These are phyloP conservation scores for Matsumyia berberina DNA, from an alignment of 2,888 invertebrate genomes.

Conservation along the genomic window DNA sequence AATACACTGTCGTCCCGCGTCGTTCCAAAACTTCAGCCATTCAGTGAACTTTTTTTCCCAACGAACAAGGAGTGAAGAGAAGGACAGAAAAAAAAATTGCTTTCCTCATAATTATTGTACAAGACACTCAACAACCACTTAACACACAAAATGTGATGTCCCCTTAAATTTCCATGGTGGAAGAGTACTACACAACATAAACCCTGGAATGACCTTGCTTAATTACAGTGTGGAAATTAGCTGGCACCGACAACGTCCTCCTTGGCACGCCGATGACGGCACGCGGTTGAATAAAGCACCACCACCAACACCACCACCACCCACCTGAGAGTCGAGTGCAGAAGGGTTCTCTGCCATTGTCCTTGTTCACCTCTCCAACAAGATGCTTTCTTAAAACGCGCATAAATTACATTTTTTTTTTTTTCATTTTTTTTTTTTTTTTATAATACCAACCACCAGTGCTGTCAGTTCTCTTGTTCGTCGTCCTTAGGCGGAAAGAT, in stretches of 20 bases:
- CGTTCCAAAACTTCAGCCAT: slow-evolving; percentile 38
- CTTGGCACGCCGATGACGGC: slow-evolving; percentile 26
- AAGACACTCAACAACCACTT: slow-evolving; percentile 74
- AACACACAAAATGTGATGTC: slow-evolving; percentile 72
- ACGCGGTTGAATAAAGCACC: slow-evolving; percentile 52
- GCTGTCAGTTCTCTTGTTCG: slow-evolving; percentile 27
- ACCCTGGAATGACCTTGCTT: slow-evolving; percentile 67
- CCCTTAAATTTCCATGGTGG: slow-evolving; percentile 55
- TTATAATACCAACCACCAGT: slow-evolving; percentile 14
- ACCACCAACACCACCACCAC: slow-evolving; percentile 55
- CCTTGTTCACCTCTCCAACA: slow-evolving; percentile 65
- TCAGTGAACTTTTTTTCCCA: slow-evolving; percentile 27
- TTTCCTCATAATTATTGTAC: slow-evolving; percentile 70
- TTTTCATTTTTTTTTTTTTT: slow-evolving; percentile 19
- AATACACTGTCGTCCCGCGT: slow-evolving; percentile 30
- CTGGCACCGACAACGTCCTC: slow-evolving; percentile 42
- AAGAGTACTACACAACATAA: slow-evolving; percentile 31
- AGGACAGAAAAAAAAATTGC: slow-evolving; percentile 30
- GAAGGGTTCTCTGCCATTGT: slow-evolving; percentile 68
- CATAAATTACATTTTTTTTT: slow-evolving; percentile 59
- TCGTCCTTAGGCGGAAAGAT: slow-evolving; percentile 52
- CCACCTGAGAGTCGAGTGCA: slow-evolving; percentile 56
- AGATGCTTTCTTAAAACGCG: slow-evolving; percentile 73
- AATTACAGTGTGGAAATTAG: slow-evolving; percentile 61
- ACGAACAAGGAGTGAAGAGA: neutral